Conservation (phyloP, 2,797 vertebrate genomes). For the Notolepis coatsorum region DNA sequence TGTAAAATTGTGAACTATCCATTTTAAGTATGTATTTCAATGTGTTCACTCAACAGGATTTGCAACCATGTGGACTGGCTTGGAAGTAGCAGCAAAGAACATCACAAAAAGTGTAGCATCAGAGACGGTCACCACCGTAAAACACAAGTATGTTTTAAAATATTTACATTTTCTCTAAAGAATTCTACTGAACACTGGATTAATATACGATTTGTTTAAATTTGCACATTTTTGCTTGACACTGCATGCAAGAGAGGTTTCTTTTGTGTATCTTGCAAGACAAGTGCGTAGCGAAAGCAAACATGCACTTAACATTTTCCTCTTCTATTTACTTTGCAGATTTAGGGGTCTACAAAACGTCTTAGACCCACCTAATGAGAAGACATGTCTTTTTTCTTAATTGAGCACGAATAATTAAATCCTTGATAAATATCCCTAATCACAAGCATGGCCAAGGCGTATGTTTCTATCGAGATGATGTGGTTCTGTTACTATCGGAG, state of each 20-base stretch:
- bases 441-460: slow-evolving; percentile 45
- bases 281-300: slow-evolving; percentile 31
- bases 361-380: slow-evolving; percentile 72
- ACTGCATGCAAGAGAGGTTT: slow-evolving; percentile 22
- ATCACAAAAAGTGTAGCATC: slow-evolving; percentile 91
- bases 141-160: slow-evolving; percentile 93
- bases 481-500: slow-evolving; percentile 20
- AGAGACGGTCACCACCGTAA: slow-evolving; percentile 96
- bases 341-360: slow-evolving; percentile 83
- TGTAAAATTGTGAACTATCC: too few species aligned
- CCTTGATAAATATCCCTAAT: slow-evolving; percentile 36
- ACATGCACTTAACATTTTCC: slow-evolving; percentile 53
- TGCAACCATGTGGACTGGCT: slow-evolving; percentile 95
- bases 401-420: slow-evolving; percentile 19
- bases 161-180: too few species aligned
- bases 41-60: slow-evolving; percentile 81
- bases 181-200: too few species aligned
- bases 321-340: slow-evolving; percentile 81
- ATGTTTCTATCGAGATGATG: slow-evolving; percentile 16
- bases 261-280: slow-evolving; percentile 21
- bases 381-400: slow-evolving; percentile 59
- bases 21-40: too few species aligned
- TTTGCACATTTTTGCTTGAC: background rate
- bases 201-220: slow-evolving; percentile 10
- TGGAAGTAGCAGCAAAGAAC: slow-evolving; percentile 94